These are phyloP conservation scores for Mesorhabditis sp. DNA, from an alignment of 2,888 invertebrate genomes.

Conservation along the genomic window DNA sequence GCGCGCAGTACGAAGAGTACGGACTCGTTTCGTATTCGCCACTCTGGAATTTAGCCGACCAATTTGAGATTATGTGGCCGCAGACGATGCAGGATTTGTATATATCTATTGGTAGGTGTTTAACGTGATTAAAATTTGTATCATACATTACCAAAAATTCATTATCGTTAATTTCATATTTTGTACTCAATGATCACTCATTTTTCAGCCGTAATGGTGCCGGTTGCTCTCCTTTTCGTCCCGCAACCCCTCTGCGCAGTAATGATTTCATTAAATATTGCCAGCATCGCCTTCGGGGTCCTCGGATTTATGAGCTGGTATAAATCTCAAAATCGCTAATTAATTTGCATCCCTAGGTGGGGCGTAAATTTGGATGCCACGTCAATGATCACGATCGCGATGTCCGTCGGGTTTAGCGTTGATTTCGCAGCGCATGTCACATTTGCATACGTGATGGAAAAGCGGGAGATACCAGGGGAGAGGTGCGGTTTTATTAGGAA, in stretches of 20 bases:
- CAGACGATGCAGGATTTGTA: slow-evolving; percentile 51
- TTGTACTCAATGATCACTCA: background rate
- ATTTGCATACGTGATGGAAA: slow-evolving; percentile 46
- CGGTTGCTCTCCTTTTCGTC: slow-evolving; percentile 44
- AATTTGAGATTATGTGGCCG: slow-evolving; percentile 52
- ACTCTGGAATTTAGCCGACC: slow-evolving; percentile 50
- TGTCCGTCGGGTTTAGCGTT: slow-evolving; percentile 53
- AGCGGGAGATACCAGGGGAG: slow-evolving; percentile 11
- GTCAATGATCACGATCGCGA: slow-evolving; percentile 55
- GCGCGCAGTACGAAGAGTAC: slow-evolving; percentile 20
- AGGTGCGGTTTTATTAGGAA: background rate
- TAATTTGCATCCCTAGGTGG: slow-evolving; percentile 13
- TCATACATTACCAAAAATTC: background rate
- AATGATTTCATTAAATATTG: slow-evolving; percentile 36
- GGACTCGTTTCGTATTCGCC: slow-evolving; percentile 38
- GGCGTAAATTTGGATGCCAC: slow-evolving; percentile 49
- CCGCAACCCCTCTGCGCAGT: slow-evolving; percentile 49
- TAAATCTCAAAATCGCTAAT: background rate
- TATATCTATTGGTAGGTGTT: slow-evolving; percentile 36
- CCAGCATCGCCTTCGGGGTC: slow-evolving; percentile 50
- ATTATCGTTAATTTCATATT: background rate
- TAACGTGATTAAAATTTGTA: slow-evolving; percentile 3
- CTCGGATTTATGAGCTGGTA: slow-evolving; percentile 43
- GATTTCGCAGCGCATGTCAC: slow-evolving; percentile 52
- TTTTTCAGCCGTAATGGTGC: slow-evolving; percentile 45